phyloP scores from a whole-genome alignment of 1,140 invertebrate species.

The Neodiprion virginianus region DNA sequence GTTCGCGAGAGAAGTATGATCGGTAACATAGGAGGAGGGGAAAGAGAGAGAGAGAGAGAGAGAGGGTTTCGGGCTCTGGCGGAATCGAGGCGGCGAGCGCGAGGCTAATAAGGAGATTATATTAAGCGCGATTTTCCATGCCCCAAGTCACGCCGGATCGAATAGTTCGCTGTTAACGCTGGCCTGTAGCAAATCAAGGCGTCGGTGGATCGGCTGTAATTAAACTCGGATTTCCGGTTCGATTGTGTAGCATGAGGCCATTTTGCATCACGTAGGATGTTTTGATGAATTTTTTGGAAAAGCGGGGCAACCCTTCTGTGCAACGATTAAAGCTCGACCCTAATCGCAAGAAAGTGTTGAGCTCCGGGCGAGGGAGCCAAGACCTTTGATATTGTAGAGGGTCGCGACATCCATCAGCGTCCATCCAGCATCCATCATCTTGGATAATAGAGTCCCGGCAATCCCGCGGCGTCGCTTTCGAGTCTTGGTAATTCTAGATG shows the following conservation, averaged over 20 bases:
- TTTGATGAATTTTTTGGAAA: too few relatives aligned
- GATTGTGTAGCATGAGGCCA: background rate
- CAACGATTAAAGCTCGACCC: background rate
- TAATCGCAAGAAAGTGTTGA: background rate
- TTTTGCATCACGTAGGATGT: background rate
- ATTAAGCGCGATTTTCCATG: constrained; percentile 34
- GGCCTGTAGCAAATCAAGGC: background rate
- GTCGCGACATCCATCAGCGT: background rate
- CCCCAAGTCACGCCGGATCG: constrained; percentile 11
- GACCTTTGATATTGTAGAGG: background rate
- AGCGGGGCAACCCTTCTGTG: too few relatives aligned
- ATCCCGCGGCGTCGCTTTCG: background rate
- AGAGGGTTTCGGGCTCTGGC: background rate
- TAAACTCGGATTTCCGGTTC: background rate
- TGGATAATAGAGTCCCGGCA: background rate
- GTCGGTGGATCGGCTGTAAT: background rate
- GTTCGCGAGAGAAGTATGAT: background rate
- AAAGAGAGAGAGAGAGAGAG: background rate
- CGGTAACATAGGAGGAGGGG: background rate
- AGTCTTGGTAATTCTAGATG: background rate
- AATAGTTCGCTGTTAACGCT: constrained; percentile 32
- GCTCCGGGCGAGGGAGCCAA: background rate
- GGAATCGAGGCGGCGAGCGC: background rate
- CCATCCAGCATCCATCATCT: constrained; percentile 4
- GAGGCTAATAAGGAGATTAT: constrained; percentile 30